Percentiles rank a stretch among this genome's conserved stretches.
These are phyloP conservation scores for Megaustenia siamemsis DNA, from an alignment of 2,888 invertebrate species.

Conservation along the genomic window DNA sequence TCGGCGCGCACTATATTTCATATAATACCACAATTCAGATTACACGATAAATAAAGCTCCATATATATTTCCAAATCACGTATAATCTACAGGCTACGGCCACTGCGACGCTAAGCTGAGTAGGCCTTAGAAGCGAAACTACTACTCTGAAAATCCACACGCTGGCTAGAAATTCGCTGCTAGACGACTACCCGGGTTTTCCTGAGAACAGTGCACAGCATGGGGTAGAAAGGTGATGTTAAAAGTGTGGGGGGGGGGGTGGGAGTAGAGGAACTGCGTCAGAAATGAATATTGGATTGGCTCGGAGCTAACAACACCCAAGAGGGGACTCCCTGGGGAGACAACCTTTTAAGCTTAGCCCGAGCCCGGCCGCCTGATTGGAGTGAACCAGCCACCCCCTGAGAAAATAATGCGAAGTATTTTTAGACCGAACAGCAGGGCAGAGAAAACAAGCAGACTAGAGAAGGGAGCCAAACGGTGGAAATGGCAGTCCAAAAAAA, in stretches of 20 bases:
- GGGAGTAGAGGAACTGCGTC: conserved; percentile 62
- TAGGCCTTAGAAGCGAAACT: no score
- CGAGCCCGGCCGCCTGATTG: conserved; percentile 57
- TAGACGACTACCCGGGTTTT: conserved; percentile 42
- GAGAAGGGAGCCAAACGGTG: conserved; percentile 22
- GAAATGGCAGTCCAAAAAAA: not conserved
- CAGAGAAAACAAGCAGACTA: conserved; percentile 52
- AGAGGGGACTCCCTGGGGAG: conserved; percentile 69
- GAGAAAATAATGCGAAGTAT: conserved; percentile 61
- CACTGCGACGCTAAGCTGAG: no score
- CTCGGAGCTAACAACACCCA: conserved; percentile 70
- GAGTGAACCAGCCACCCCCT: conserved; percentile 57
- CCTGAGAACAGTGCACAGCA: conserved; percentile 66
- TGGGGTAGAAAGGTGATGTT: conserved; percentile 43
- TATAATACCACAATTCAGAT: no score
- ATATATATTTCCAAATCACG: not conserved
- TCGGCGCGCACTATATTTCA: no score
- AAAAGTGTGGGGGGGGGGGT: conserved; percentile 47
- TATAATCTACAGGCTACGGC: not conserved
- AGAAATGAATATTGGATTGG: conserved; percentile 75
- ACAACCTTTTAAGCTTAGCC: conserved; percentile 62
- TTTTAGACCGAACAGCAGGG: conserved; percentile 58
- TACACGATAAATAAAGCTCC: not conserved
- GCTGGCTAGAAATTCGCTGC: not conserved
- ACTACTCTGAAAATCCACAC: conserved; percentile 16